Evolutionary conservation across 1,140 invertebrate species (phyloP).

Genomic region (Oryzaephilus surinamensis): DNA sequence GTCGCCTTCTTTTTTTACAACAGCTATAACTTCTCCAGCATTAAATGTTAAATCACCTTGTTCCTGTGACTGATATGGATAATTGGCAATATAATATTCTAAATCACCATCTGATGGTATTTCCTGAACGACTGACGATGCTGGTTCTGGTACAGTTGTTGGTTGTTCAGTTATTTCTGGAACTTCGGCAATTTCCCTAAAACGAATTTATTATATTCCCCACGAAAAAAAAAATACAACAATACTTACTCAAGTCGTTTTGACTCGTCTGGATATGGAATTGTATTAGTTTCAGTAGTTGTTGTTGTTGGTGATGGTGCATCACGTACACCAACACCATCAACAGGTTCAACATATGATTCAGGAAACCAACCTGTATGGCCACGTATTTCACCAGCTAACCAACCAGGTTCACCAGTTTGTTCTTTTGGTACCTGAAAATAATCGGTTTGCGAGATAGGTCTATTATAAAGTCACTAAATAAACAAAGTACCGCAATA

Average conservation of each 20-base stretch:
- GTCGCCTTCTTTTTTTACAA: conserved; percentile 84
- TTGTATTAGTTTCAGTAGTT: not conserved
- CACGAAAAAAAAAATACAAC: not conserved
- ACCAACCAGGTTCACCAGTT: conserved; percentile 93
- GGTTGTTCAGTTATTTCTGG: conserved; percentile 47
- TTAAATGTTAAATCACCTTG: conserved; percentile 85
- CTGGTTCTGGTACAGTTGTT: conserved; percentile 14
- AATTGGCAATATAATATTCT: conserved; percentile 76
- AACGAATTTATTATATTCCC: conserved; percentile 3
- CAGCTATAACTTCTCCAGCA: conserved; percentile 80
- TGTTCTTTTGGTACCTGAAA: conserved; percentile 67
- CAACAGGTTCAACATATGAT: conserved; percentile 84
- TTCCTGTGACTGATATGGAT: conserved; percentile 79
- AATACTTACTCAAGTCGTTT: conserved; percentile 36
- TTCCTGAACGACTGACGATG: conserved; percentile 1
- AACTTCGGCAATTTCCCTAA: conserved; percentile 57
- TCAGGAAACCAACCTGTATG: conserved; percentile 96
- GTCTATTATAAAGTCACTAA: not conserved
- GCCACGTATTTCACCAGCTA: conserved; percentile 81
- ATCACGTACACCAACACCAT: conserved; percentile 31
- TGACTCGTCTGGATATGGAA: conserved; percentile 25
- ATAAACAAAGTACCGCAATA: too few species aligned
- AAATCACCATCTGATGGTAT: conserved; percentile 36
- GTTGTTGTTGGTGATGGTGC: conserved; percentile 9
- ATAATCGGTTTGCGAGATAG: conserved; percentile 11